These are phyloP conservation scores for Pao palembangensis DNA, from an alignment of 2,113 vertebrate genomes.

Conservation along the genomic window DNA sequence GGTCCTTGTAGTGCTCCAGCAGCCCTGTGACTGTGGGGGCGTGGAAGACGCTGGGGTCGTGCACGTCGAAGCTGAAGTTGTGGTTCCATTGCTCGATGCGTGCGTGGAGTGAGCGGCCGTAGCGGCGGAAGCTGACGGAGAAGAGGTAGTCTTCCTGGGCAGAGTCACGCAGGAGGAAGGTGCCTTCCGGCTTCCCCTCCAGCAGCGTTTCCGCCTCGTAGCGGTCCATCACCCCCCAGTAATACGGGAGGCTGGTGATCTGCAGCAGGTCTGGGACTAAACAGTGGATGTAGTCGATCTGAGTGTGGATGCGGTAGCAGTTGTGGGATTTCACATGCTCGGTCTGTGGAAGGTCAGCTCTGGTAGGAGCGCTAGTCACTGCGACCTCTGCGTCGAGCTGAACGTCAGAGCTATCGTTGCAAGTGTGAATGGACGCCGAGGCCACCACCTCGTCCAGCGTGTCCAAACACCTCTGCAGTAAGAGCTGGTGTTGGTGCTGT, in stretches of 20 bases:
- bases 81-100: conserved; percentile 86
- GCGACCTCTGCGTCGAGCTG: conserved; percentile 29
- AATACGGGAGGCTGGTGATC: conserved; percentile 79
- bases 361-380: conserved; percentile 15
- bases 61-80: conserved; percentile 84
- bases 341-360: conserved; percentile 25
- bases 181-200: conserved; percentile 80
- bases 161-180: conserved; percentile 81
- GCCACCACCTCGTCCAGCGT: conserved; percentile 76
- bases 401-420: conserved; percentile 27
- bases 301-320: conserved; percentile 75
- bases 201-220: conserved; percentile 80
- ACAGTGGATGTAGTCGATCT: conserved; percentile 83
- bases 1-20: conserved; percentile 84
- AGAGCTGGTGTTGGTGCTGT: conserved; percentile 71
- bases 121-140: conserved; percentile 83
- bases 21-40: conserved; percentile 77
- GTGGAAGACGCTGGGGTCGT: conserved; percentile 82
- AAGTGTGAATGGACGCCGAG: conserved; percentile 32
- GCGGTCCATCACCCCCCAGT: conserved; percentile 85
- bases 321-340: conserved; percentile 58
- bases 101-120: conserved; percentile 80
- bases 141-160: conserved; percentile 86
- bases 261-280: conserved; percentile 79
- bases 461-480: conserved; percentile 76